Evolutionary conservation across 2,113 vertebrate genomes (phyloP), one percentile per base, ranked within the genome.

Genomic region (Bucco capensis): DNA sequence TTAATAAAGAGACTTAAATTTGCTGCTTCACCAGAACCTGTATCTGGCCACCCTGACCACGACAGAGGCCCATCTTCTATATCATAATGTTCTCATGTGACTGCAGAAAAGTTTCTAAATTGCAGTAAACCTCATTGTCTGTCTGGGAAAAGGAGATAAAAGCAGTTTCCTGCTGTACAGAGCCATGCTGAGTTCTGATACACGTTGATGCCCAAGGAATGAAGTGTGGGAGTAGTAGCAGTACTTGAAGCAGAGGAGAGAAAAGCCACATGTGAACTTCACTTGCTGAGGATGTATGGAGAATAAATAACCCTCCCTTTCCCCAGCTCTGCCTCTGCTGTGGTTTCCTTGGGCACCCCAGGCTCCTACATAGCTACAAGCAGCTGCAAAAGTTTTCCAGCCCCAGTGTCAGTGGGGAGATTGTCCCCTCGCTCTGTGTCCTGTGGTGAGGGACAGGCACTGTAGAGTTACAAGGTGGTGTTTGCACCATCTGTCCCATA

Each of bases 151-250:
- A 37, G n/a, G 24, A 11, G 6, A 14, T 51, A 67, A 83, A 70
- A 57, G 4, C 30, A 58, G 14, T 50, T 78, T 87, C 18, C 37
- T 58, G n/a, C 9, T 40, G 9, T 21, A 22, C 17, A 31, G 56
- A 74, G 21, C 28, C 22, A 11, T 2, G 3, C 25, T 53, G 37
- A 65, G 28, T 10, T 33, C 54, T 65, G 38, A 28, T 18, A 58
- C 8, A 12, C 37, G 40, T 9, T 0, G 0, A 5, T 25, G n/a
- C 14, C 35, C 56, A n/a, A 14, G 1, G 1, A 70, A 8, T 18
- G 14, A 42, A 49, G 9, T 0, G 0, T 65, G 25, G 47, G 42
- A 71, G 14, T 24, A 30, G 12, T 64, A 44, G 25, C 33, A 74
- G 16, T 38, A 33, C 42, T 79, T 42, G 33, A 64, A 70, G 35